Base-by-base conservation (phyloP, 92 coral and sea anemone genomes). In the Siderastrea siderea region DNA sequence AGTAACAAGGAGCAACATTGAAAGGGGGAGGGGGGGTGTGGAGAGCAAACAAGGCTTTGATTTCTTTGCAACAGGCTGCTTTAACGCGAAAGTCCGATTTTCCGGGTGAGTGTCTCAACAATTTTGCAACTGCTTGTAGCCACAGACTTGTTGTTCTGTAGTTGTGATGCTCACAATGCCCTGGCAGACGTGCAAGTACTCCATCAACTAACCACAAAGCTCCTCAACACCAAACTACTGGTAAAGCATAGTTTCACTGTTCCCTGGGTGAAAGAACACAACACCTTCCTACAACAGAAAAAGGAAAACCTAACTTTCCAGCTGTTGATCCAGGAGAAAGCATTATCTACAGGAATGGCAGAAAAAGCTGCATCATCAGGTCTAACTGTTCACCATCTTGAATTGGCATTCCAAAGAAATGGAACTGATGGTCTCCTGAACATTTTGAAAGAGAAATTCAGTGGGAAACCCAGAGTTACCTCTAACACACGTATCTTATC, bases 221-320 rank as follows among this genome's bases (percentile, higher is more conserved):
- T 75, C 68, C 64, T 86, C 63, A 80, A 80, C 60, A 81, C 86
- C 49, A 76, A 60, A 50, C 53, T 71, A 15, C 81, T 91, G 44
- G 82, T 86, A 13, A 82, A 91, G 46, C 94, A 91, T 68, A 91
- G 94, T 57, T 91, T 86, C 54, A 81, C 91, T 43, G 45, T 86
- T 16, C 55, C 88, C 16, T 86, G 94, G 94, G 68, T 72, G 62
- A 68, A 79, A 50, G 90, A 90, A 50, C 86, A 85, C 49, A 55
- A 69, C 51, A 54, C 26, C 45, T 68, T 69, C 80, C 61, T 69
- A 0, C 63, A 44, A 9, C 55, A 85, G 73, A 90, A 82, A 49
- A 66, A 79, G 54, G 87, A 80, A 50, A 84, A 79, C 52, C 81
- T 74, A 68, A 77, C 86, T 38, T 78, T 84, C 57, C 74, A 59